phyloP scores from a whole-genome alignment of 2,888 invertebrate species.

The Heteromurus nitidus region DNA sequence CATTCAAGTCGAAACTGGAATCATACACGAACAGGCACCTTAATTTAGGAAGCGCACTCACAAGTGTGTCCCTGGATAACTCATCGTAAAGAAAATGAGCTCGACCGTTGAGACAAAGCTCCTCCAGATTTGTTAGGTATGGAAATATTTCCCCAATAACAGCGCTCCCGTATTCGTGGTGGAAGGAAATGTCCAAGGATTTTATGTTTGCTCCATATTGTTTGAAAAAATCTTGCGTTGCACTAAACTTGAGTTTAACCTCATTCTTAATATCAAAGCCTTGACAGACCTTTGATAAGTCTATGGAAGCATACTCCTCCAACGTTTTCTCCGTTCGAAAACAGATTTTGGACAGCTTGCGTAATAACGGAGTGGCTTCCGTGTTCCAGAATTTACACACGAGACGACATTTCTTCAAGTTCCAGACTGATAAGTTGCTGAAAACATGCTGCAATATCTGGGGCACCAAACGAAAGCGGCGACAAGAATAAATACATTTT shows the following conservation, averaged over 20 bases:
- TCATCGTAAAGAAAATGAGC: conserved; percentile 55
- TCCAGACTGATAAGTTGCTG: conserved; percentile 53
- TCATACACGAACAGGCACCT: conserved; percentile 62
- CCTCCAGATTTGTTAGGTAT: conserved; percentile 40
- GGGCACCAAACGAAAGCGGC: not conserved
- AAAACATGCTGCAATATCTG: conserved; percentile 47
- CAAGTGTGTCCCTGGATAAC: conserved; percentile 15
- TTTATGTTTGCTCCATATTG: conserved; percentile 33
- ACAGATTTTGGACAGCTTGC: conserved; percentile 48
- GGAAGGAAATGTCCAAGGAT: conserved; percentile 59
- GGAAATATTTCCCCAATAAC: conserved; percentile 36
- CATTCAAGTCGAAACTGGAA: conserved; percentile 60
- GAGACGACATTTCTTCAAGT: conserved; percentile 58
- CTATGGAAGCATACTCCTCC: not conserved
- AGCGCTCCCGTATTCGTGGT: conserved; percentile 51
- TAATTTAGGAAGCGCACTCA: conserved; percentile 36
- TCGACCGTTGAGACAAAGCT: conserved; percentile 60
- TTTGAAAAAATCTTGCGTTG: conserved; percentile 43
- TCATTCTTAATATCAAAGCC: conserved; percentile 51
- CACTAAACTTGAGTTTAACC: conserved; percentile 34
- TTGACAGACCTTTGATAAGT: conserved; percentile 31
- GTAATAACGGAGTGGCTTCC: conserved; percentile 37
- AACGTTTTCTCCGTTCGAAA: conserved; percentile 32
- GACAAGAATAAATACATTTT: conserved; percentile 3
- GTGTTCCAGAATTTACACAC: conserved; percentile 53